Evolutionary conservation across 2,797 vertebrate genomes (phyloP).

Genomic region (Diglossa cyanea): DNA sequence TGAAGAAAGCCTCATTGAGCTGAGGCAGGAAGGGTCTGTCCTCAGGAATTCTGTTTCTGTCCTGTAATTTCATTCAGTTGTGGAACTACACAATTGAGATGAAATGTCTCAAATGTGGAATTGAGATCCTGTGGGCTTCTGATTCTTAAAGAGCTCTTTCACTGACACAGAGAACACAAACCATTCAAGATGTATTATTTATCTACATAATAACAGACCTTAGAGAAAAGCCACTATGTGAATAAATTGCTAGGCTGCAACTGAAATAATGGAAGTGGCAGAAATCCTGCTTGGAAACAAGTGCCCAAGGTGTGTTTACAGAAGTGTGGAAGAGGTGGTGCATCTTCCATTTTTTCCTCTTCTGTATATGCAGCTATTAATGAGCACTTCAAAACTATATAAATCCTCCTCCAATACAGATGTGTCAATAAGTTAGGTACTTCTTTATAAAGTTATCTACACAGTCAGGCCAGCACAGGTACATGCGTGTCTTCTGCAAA

Average conservation of each 20-base stretch:
- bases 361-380: neutral
- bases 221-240: neutral
- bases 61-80: neutral
- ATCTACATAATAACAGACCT: neutral
- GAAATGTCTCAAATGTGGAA: neutral
- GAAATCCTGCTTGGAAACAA: neutral
- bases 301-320: neutral
- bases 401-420: neutral
- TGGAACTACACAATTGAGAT: neutral
- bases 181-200: neutral
- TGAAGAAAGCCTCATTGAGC: rapidly evolving
- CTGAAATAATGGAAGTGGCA: neutral
- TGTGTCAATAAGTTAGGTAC: neutral
- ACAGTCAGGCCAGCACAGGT: neutral
- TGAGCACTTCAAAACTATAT: neutral
- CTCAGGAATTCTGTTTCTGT: neutral
- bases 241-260: neutral
- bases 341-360: neutral
- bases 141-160: neutral
- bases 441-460: neutral
- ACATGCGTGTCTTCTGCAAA: neutral
- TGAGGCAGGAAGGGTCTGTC: neutral
- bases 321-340: neutral
- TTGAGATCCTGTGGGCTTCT: neutral
- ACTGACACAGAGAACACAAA: neutral